A percentile compares a stretch with the other conserved stretches of the same genome.
phyloP scores from a whole-genome alignment of 53 echinoderm and acorn worm genomes.

The Holothuria scabra region DNA sequence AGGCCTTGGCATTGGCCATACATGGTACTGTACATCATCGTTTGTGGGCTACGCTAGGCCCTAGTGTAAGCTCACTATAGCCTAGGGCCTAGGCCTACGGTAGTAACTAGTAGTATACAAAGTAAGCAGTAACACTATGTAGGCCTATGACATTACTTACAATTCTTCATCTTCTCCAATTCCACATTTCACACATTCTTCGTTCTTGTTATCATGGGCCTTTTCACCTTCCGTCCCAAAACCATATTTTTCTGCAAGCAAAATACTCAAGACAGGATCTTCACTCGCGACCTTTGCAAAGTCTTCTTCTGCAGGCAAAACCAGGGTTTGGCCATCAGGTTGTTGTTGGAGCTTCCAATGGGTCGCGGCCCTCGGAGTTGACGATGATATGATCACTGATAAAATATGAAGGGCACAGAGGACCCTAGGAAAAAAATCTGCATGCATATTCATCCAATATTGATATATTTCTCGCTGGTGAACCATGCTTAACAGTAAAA shows the following conservation, averaged over 20 bases:
- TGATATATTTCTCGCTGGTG: too few species aligned
- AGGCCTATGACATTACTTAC: constrained; percentile 15
- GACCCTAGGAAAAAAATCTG: constrained; percentile 7
- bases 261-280: constrained; percentile 52
- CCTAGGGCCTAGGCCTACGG: too few species aligned
- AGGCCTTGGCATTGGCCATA: too few species aligned
- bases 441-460: constrained; percentile 5
- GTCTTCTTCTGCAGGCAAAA: constrained; percentile 42
- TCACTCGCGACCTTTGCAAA: constrained; percentile 53
- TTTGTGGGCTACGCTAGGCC: too few species aligned
- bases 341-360: constrained; percentile 51
- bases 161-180: neutral
- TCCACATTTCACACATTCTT: constrained; percentile 43
- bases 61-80: too few species aligned
- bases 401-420: constrained; percentile 41
- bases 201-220: constrained; percentile 1
- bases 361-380: constrained; percentile 44
- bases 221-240: constrained; percentile 21
- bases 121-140: too few species aligned
- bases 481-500: too few species aligned
- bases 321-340: constrained; percentile 44
- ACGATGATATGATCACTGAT: constrained; percentile 20
- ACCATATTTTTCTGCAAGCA: constrained; percentile 48
- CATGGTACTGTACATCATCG: too few species aligned
- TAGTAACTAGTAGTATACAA: too few species aligned